Evolutionary conservation across 2,797 vertebrate species (phyloP).

Genomic region (Amazonetta brasiliensis): DNA sequence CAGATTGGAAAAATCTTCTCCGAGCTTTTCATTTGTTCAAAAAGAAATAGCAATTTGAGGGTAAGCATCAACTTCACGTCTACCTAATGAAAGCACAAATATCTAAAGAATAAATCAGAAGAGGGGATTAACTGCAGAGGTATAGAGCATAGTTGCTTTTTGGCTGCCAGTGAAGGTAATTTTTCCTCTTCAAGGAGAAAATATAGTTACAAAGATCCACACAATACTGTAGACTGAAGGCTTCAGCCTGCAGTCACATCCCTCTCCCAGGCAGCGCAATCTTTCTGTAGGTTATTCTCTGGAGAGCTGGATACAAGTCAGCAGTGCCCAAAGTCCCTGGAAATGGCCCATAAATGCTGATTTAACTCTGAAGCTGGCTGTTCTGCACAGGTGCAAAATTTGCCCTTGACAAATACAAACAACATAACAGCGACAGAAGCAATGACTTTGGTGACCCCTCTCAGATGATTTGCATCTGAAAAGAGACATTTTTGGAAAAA

Average conservation of each 20-base stretch:
- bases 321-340: background rate
- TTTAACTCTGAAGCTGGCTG: conserved; percentile 13
- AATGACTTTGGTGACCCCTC: conserved; percentile 8
- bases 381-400: conserved; percentile 61
- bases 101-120: background rate
- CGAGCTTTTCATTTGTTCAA: background rate
- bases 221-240: background rate
- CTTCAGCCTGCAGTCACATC: background rate
- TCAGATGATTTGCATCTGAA: conserved; percentile 57
- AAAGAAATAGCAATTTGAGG: background rate
- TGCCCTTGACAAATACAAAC: conserved; percentile 45
- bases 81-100: background rate
- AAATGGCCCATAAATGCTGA: conserved; percentile 25
- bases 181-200: background rate
- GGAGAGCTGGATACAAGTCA: background rate
- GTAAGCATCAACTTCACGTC: background rate
- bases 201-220: background rate
- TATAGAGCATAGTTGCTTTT: background rate
- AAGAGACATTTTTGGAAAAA: conserved; percentile 14
- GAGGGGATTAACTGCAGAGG: background rate
- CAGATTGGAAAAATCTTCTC: background rate
- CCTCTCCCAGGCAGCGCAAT: background rate
- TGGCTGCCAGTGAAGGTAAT: background rate
- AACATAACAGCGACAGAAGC: background rate
- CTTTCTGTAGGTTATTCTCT: background rate